A percentile compares a stretch with the other conserved stretches of the same genome.
Conservation (phyloP, 1,140 invertebrate genomes). For the Drosophila neocordata region DNA sequence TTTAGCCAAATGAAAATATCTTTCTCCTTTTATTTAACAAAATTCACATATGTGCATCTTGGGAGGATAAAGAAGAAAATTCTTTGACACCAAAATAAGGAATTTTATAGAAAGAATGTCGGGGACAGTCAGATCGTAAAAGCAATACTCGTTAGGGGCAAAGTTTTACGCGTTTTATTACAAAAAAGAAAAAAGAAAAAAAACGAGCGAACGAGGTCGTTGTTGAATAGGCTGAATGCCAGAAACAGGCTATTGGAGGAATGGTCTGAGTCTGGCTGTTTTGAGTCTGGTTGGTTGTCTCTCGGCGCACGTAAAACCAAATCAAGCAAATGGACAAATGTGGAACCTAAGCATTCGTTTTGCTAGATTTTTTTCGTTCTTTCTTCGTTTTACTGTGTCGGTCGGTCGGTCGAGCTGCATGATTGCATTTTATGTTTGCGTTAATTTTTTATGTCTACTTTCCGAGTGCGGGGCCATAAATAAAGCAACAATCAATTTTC, state of each 20-base stretch:
- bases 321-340: slow-evolving; percentile 74
- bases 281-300: slow-evolving; percentile 23
- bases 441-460: slow-evolving; percentile 81
- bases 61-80: neutral
- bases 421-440: slow-evolving; percentile 79
- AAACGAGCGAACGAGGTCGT: neutral
- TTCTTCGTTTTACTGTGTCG: no score
- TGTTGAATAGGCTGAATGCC: slow-evolving; percentile 3
- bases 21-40: neutral
- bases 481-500: slow-evolving; percentile 80
- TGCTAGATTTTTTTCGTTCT: slow-evolving; percentile 35
- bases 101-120: slow-evolving; percentile 29
- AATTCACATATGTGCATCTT: neutral
- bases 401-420: slow-evolving; percentile 60
- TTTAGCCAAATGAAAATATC: no score
- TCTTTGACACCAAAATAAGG: slow-evolving; percentile 1
- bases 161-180: slow-evolving; percentile 75
- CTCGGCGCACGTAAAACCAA: slow-evolving; percentile 73
- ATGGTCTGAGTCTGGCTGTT: slow-evolving; percentile 2
- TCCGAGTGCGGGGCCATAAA: slow-evolving; percentile 65
- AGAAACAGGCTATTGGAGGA: neutral
- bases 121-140: slow-evolving; percentile 56
- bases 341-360: neutral
- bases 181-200: slow-evolving; percentile 15
- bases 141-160: slow-evolving; percentile 69